phyloP scores from a whole-genome alignment of 2,888 invertebrate species.

The Uropetala carovei region DNA sequence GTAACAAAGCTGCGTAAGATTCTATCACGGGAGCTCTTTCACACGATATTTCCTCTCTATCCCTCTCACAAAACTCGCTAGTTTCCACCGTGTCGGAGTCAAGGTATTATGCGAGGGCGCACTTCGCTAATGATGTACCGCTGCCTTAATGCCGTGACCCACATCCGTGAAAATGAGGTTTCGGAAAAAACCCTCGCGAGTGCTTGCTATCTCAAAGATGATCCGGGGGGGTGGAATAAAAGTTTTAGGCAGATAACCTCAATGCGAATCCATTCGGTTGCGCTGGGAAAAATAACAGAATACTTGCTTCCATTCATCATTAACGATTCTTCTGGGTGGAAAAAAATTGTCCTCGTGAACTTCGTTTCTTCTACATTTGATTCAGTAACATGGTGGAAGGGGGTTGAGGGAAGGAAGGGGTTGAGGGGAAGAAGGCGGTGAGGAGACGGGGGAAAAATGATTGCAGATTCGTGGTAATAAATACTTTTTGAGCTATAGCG shows the following conservation, averaged over 20 bases:
- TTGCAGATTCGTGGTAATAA: no score
- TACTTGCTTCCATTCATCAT: neutral
- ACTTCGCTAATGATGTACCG: slow-evolving; percentile 38
- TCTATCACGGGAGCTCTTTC: no score
- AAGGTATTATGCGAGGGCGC: slow-evolving; percentile 42
- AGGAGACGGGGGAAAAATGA: neutral
- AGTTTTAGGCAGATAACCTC: neutral
- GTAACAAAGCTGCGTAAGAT: no score
- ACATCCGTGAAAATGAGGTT: slow-evolving; percentile 38
- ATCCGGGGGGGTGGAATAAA: neutral
- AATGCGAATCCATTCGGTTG: neutral
- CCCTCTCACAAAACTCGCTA: neutral
- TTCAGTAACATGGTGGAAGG: neutral
- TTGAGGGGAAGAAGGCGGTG: neutral
- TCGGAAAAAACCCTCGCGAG: neutral
- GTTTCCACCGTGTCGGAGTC: neutral
- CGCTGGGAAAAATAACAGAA: neutral
- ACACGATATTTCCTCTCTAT: neutral
- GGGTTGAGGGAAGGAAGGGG: neutral
- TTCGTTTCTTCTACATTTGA: neutral
- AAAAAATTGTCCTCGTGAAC: neutral
- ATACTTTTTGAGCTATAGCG: no score
- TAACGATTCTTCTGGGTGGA: neutral
- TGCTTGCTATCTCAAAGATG: neutral
- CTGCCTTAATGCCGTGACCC: slow-evolving; percentile 14